A percentile compares a stretch with the other conserved stretches of the same genome.
phyloP scores from a whole-genome alignment of 2,888 invertebrate genomes.

The Alsophila aescularia region DNA sequence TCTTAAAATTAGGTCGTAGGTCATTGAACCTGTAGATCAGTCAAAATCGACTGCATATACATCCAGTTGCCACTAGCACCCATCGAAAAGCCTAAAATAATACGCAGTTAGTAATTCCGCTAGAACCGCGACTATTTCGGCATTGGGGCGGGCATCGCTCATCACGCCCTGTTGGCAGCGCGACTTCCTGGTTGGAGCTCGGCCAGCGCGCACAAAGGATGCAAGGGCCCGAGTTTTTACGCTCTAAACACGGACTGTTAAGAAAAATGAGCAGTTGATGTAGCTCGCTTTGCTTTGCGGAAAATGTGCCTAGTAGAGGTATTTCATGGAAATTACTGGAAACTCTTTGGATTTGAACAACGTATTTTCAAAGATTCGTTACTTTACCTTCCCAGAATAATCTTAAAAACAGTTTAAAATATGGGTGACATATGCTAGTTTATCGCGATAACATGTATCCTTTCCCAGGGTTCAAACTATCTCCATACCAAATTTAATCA shows the following conservation, averaged over 20 bases:
- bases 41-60: not conserved
- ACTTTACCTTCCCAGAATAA: not conserved
- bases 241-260: slow-evolving; percentile 46
- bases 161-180: slow-evolving; percentile 39
- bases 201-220: slow-evolving; percentile 74
- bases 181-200: slow-evolving; percentile 70
- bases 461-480: no score
- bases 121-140: slow-evolving; percentile 52
- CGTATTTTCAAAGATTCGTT: no score
- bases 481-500: no score
- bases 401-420: no score
- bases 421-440: no score
- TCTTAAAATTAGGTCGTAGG: not conserved
- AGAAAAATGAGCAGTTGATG: slow-evolving; percentile 11
- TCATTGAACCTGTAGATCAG: not conserved
- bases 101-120: slow-evolving; percentile 28
- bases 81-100: not conserved
- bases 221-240: slow-evolving; percentile 61
- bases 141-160: slow-evolving; percentile 49
- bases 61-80: not conserved
- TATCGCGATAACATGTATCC: no score
- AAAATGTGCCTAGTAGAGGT: not conserved
- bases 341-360: not conserved
- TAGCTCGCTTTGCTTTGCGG: slow-evolving; percentile 13
- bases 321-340: not conserved